A percentile compares a stretch with the other conserved stretches of the same genome.
phyloP scores from a whole-genome alignment of 2,113 vertebrate species.

The Tragelaphus buxtoni region DNA sequence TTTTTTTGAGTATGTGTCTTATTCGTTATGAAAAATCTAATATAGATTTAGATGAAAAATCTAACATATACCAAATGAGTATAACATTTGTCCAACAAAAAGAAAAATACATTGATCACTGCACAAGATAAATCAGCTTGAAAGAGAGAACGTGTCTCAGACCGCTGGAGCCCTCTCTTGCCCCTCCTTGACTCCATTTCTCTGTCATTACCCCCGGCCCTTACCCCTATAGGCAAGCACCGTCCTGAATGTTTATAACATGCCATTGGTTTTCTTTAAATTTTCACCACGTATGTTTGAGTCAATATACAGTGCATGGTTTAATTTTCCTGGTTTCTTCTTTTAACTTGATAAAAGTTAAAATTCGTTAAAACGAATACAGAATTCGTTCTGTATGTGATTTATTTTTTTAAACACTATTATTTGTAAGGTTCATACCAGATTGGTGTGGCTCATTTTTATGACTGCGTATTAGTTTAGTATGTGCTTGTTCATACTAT shows the following conservation, averaged over 20 bases:
- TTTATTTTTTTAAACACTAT: neutral
- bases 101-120: neutral
- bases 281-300: neutral
- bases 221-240: neutral
- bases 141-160: neutral
- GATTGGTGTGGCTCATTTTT: neutral
- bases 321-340: neutral
- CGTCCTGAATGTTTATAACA: neutral
- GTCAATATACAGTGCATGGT: neutral
- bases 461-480: neutral
- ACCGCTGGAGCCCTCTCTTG: neutral
- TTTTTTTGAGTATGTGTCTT: neutral
- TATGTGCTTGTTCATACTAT: neutral
- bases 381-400: neutral
- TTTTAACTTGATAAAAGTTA: neutral
- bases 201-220: neutral
- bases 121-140: neutral
- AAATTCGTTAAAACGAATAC: too few relatives aligned
- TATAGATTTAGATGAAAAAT: neutral
- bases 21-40: slow-evolving; percentile 11
- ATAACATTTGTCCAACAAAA: neutral
- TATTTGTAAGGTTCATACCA: neutral
- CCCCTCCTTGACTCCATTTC: neutral
- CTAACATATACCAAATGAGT: neutral
- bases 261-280: neutral